A percentile compares a stretch with the other conserved stretches of the same genome.
Conservation (phyloP, 2,113 vertebrate species). For the Gorsachius goisagi region DNA sequence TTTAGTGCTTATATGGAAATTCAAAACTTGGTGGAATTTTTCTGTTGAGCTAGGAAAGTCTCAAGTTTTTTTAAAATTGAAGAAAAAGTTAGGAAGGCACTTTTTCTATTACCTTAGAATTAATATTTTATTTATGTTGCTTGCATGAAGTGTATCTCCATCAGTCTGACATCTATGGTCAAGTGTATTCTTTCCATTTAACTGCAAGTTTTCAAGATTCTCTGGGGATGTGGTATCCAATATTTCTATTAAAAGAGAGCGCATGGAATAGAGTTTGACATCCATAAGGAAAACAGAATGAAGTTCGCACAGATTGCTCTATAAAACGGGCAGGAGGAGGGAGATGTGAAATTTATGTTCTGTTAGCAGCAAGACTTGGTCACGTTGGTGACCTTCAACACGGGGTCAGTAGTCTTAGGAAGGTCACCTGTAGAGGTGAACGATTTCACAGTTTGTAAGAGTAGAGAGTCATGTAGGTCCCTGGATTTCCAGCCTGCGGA, state of each 20-base stretch:
- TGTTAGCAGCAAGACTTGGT: background rate
- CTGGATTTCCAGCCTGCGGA: background rate
- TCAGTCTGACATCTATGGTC: conserved; percentile 9
- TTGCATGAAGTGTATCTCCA: conserved; percentile 13
- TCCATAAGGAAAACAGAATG: background rate
- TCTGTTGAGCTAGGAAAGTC: background rate
- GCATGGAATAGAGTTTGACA: background rate
- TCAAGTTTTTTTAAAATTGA: background rate
- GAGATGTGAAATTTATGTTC: background rate
- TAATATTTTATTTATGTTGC: conserved; percentile 56
- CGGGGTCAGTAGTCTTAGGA: background rate
- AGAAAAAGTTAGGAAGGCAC: conserved; percentile 12
- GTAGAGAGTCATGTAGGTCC: background rate
- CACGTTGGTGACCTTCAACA: rapidly evolving
- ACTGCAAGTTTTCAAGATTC: conserved; percentile 19
- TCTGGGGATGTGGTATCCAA: conserved; percentile 3
- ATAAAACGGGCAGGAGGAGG: background rate
- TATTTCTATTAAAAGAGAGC: conserved; percentile 42
- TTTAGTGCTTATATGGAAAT: background rate
- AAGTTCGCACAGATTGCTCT: background rate
- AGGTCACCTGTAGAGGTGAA: background rate
- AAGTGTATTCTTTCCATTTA: conserved; percentile 44
- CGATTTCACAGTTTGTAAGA: rapidly evolving
- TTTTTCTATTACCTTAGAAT: conserved; percentile 15
- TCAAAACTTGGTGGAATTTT: background rate